Base-by-base conservation (phyloP, 2,797 vertebrate species). In the Acrossocheilus fasciatus region DNA sequence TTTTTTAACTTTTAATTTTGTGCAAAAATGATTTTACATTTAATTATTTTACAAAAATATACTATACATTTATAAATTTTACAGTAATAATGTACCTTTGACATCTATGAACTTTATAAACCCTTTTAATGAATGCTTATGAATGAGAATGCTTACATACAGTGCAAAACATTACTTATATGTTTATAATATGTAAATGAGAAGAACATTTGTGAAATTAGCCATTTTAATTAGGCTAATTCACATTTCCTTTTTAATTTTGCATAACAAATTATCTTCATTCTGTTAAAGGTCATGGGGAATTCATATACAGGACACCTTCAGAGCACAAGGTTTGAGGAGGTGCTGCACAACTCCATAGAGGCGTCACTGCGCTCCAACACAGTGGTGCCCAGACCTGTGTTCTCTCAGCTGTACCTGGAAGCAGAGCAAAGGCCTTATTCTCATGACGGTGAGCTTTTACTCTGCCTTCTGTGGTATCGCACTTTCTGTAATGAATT, bases 301-400 rank as follows among this genome's bases (percentile, higher is more conserved):
- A 99, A 99, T 94, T 98, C 98, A 0, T 98, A 99, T 0, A 97
- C 98, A 0, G 98, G 98, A 43, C 98, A 99, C 92, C 96, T 98
- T 91, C 97, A 97, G 94, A 97, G 96, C 73, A 97, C 97, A 0
- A 96, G 98, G 50, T 99, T 99, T 69, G 97, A 99, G 91, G 98
- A 99, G 93, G 97, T 99, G 12, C 94, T 99, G 73, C 98, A 98
- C 92, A 98, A 95, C 93, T 99, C 98, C 87, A 99, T 99, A 0
- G 98, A 99, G 92, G 98, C 98, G 0, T 99, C 98, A 4, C 95
- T 99, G 84, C 97, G 98, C 70, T 99, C 98, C 36, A 98, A 95
- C 94, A 97, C 94, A 59, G 95, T 98, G 30, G 96, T 97, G 54
- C 98, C 98, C 62, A 94, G 97, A 84, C 98, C 98, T 1, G 92